phyloP scores from a whole-genome alignment of 2,113 vertebrate species.

The Dasyornis broadbenti region DNA sequence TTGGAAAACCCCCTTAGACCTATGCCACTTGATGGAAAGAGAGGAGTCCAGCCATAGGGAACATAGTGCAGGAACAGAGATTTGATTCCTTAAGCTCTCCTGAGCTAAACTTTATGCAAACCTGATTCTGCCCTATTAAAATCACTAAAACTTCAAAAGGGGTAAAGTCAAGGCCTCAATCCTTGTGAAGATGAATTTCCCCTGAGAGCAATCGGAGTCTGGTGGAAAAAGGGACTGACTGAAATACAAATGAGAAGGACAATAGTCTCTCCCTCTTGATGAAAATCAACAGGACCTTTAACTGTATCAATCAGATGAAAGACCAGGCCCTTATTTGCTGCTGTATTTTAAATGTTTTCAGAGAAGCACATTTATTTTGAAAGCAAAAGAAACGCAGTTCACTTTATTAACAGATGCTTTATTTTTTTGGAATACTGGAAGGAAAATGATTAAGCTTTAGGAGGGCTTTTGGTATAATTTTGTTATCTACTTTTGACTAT shows the following conservation, averaged over 20 bases:
- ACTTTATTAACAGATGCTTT: not conserved
- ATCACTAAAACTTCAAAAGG: not conserved
- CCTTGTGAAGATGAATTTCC: not conserved
- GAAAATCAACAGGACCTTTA: not conserved
- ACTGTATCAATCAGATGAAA: not conserved
- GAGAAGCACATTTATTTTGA: conserved; percentile 36
- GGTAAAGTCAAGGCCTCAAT: not conserved
- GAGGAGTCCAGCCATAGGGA: not conserved
- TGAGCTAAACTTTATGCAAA: not conserved
- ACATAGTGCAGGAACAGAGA: not conserved
- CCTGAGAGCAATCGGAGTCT: not conserved
- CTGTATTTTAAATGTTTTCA: conserved; percentile 3
- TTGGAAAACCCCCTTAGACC: not conserved
- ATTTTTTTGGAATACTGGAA: not conserved
- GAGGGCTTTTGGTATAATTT: not conserved
- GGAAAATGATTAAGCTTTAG: not conserved
- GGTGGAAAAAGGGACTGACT: not conserved
- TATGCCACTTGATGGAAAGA: not conserved
- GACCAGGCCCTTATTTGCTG: not conserved
- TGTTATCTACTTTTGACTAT: not conserved
- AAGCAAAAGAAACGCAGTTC: conserved; percentile 19
- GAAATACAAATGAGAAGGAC: not conserved
- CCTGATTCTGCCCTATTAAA: not conserved
- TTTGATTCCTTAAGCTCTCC: not conserved
- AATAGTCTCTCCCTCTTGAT: not conserved